Evolutionary conservation across 2,113 vertebrate species (phyloP), one percentile per base, ranked within the genome.

Genomic region (Acanthochromis polyacanthus): DNA sequence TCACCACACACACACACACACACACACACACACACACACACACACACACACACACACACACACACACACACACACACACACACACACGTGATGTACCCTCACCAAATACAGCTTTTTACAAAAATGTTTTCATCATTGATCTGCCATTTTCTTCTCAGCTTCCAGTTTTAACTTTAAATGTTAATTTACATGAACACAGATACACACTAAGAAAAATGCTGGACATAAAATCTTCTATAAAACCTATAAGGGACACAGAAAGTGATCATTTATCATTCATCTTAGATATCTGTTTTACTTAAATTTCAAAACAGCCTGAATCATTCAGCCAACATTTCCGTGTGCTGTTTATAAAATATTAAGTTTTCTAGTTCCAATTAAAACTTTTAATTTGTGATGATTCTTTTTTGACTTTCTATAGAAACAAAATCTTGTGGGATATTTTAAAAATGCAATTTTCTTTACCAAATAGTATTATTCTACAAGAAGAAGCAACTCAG

Each of bases 1-100:
- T 58, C 52, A 20, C 51, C 38, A 38, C 62, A 51, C 53, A 50
- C 76, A 17, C 65, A 70, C 32, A 51, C 51, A 48, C 68, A 38
- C 25, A 28, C 63, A 38, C 75, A 16, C 36, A 20, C 56, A 28
- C 58, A 30, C 62, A 12, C 30, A 51, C 51, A 45, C 65, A 11
- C 30, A 64, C 52, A n/a, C 50, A 30, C 40, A 62, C 71, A 45
- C 45, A 65, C 51, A 19, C 66, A 40, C 28, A 61, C 57, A 52
- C 57, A 15, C 38, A 74, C 40, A 14, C n/a, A n/a, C n/a, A n/a
- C n/a, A n/a, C n/a, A n/a, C n/a, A n/a, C n/a, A n/a, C 40, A 43
- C 40, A 43, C 12, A 43, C 40, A 43, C 6, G 3, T 22, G n/a
- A 3, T 16, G 6, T 25, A 14, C 3, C 38, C 0, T 59, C 19